phyloP scores from a whole-genome alignment of 2,888 invertebrate species.

The Chalcis sispes region DNA sequence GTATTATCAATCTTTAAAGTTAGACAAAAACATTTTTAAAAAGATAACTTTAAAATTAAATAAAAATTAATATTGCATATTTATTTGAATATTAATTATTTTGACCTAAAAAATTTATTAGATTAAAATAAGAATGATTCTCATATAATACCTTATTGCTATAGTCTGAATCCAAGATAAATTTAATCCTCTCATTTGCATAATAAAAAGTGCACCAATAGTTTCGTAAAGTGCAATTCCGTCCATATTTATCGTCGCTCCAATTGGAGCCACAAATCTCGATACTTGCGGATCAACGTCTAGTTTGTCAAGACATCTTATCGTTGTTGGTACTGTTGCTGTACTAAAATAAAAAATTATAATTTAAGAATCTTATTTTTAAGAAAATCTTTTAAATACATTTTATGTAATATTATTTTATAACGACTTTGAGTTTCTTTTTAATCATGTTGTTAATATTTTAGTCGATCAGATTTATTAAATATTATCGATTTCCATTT shows the following conservation, averaged over 20 bases:
- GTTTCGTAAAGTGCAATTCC: slow-evolving; percentile 98
- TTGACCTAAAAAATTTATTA: too few relatives aligned
- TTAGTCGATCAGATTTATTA: too few relatives aligned
- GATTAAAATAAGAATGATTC: neutral
- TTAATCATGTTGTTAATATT: too few relatives aligned
- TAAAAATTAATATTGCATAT: too few relatives aligned
- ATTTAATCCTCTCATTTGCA: slow-evolving; percentile 90
- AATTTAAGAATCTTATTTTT: too few relatives aligned
- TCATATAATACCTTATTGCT: slow-evolving; percentile 86
- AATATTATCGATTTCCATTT: too few relatives aligned
- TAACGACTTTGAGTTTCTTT: too few relatives aligned
- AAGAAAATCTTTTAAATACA: neutral
- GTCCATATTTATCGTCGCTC: slow-evolving; percentile 99
- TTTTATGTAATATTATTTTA: too few relatives aligned
- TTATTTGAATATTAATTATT: too few relatives aligned
- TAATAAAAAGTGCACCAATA: slow-evolving; percentile 97
- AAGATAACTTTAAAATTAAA: too few relatives aligned
- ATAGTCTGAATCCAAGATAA: slow-evolving; percentile 92
- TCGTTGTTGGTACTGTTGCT: slow-evolving; percentile 97
- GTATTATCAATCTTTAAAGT: too few relatives aligned
- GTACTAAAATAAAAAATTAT: slow-evolving; percentile 80
- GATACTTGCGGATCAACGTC: slow-evolving; percentile 93
- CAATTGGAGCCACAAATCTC: slow-evolving; percentile 96
- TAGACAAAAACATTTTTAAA: too few relatives aligned
- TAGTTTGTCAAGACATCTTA: slow-evolving; percentile 94